Conservation (phyloP, 2,797 vertebrate species). For the Sebastes hubbsi region DNA sequence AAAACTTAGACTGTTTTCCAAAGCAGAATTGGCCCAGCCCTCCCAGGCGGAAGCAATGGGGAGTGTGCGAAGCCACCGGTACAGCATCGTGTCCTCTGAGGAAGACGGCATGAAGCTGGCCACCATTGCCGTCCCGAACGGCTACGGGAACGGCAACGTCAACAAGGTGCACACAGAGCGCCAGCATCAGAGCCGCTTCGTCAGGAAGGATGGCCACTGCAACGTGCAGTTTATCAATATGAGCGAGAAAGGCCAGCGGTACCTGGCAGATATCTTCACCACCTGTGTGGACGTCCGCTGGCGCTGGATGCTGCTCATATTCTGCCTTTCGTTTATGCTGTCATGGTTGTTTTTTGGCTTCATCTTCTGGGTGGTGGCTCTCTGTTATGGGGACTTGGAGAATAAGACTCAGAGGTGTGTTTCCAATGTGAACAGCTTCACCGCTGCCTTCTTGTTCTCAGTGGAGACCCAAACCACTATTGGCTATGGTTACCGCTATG, state of each 20-base stretch:
- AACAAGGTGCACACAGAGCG: conserved; percentile 88
- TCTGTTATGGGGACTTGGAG: conserved; percentile 91
- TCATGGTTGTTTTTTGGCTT: conserved; percentile 98
- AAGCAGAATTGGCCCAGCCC: conserved; percentile 90
- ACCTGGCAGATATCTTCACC: conserved; percentile 97
- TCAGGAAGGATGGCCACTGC: conserved; percentile 96
- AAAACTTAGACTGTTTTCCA: conserved; percentile 99
- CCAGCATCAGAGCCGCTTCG: conserved; percentile 91
- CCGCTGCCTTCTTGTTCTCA: conserved; percentile 96
- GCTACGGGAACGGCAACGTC: conserved; percentile 89
- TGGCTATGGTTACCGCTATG: conserved; percentile 95
- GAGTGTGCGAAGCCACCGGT: conserved; percentile 96
- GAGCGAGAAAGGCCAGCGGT: conserved; percentile 96
- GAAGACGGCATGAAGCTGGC: conserved; percentile 96
- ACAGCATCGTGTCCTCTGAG: conserved; percentile 97
- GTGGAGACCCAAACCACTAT: conserved; percentile 99
- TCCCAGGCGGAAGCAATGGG: conserved; percentile 92
- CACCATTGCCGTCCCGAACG: conserved; percentile 89
- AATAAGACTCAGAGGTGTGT: conserved; percentile 87
- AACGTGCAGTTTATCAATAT: conserved; percentile 98
- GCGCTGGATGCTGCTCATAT: conserved; percentile 98
- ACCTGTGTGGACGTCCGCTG: conserved; percentile 97
- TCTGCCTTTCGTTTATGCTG: conserved; percentile 93
- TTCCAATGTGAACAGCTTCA: conserved; percentile 96
- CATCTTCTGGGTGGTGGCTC: conserved; percentile 94